Conservation (phyloP, 2,888 invertebrate species). For the Panzeria rudis region DNA sequence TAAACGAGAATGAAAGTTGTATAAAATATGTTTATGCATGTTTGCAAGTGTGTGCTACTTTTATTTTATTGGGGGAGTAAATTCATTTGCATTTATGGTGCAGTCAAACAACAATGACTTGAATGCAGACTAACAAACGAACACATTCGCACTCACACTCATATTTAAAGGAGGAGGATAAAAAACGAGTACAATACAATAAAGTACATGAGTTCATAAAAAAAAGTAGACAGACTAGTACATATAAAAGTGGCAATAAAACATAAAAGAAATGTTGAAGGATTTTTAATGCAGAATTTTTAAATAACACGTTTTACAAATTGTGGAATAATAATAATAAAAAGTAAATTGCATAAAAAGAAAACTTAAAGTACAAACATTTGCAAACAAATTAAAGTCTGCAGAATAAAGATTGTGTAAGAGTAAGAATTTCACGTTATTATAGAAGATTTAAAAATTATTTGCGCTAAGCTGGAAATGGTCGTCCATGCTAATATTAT, state of each 20-base stretch:
- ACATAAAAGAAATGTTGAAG: neutral
- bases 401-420: neutral
- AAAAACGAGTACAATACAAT: neutral
- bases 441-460: too few relatives aligned
- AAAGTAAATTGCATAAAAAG: too few relatives aligned
- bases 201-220: neutral
- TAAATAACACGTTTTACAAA: neutral
- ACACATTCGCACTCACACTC: slow-evolving; percentile 6
- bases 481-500: too few relatives aligned
- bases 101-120: slow-evolving; percentile 27
- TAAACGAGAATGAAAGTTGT: slow-evolving; percentile 55
- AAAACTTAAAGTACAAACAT: neutral
- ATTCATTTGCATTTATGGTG: slow-evolving; percentile 38
- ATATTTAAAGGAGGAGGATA: neutral
- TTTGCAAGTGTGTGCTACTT: slow-evolving; percentile 13
- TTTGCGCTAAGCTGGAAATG: too few relatives aligned
- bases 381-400: neutral
- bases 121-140: slow-evolving; percentile 7
- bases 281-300: slow-evolving; percentile 6
- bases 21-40: neutral
- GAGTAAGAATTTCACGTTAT: too few relatives aligned
- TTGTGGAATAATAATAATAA: too few relatives aligned
- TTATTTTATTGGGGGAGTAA: slow-evolving; percentile 43
- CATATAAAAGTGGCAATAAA: slow-evolving; percentile 12
- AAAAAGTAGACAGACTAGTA: slow-evolving; percentile 8